A percentile compares a stretch with the other conserved stretches of the same genome.
These are phyloP conservation scores for Psophia crepitans DNA, from an alignment of 2,113 vertebrate genomes.

Conservation along the genomic window DNA sequence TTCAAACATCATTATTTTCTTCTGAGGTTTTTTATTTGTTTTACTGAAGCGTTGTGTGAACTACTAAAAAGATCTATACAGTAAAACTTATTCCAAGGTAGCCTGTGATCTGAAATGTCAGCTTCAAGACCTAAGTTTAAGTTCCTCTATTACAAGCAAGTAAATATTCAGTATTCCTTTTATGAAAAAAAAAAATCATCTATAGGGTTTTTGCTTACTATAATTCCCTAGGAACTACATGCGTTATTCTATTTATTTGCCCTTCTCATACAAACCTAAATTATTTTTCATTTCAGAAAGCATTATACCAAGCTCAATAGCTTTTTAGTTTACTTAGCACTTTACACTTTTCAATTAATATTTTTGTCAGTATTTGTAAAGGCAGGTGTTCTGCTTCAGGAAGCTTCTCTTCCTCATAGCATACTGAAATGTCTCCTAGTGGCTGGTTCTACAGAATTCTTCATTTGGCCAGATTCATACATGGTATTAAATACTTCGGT, in stretches of 20 bases:
- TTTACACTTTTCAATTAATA: slow-evolving; percentile 41
- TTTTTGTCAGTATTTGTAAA: slow-evolving; percentile 53
- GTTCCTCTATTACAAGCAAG: background rate
- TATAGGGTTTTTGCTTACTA: background rate
- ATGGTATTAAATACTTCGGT: background rate
- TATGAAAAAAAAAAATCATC: background rate
- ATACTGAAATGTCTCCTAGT: background rate
- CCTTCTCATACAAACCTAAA: background rate
- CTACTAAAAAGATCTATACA: background rate
- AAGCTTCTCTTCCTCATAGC: background rate
- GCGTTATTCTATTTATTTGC: slow-evolving; percentile 45
- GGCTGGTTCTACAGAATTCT: background rate
- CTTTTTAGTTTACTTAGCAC: slow-evolving; percentile 45
- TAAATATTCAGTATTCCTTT: background rate
- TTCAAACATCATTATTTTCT: background rate
- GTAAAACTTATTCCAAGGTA: background rate
- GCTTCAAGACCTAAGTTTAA: background rate
- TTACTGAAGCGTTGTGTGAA: background rate
- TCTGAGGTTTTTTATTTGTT: background rate
- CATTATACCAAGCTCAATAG: background rate
- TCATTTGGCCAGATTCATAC: background rate
- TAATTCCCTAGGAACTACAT: background rate
- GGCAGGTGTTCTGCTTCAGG: background rate
- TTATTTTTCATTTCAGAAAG: slow-evolving; percentile 13
- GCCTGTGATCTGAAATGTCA: background rate